Percentiles rank a stretch among this genome's conserved stretches.
Evolutionary conservation across 2,113 vertebrate genomes (phyloP).

Genomic region (Solenodon paradoxus): DNA sequence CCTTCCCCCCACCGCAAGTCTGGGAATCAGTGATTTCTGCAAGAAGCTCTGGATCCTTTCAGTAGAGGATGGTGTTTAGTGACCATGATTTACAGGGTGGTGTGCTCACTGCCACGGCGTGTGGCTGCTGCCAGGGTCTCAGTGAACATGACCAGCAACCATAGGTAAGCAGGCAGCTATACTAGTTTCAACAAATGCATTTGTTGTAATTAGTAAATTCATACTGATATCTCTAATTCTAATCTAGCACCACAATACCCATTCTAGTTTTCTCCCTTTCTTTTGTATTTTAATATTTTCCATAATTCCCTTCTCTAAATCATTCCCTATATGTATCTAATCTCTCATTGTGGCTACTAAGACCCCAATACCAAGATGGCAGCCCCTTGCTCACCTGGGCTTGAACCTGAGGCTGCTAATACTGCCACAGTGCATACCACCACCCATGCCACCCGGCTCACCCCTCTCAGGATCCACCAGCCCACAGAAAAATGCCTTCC

Average conservation of each 20-base stretch:
- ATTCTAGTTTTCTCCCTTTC: background rate
- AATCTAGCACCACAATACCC: background rate
- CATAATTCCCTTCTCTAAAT: background rate
- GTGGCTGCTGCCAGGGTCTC: background rate
- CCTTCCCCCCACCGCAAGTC: background rate
- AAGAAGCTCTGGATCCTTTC: background rate
- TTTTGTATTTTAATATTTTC: too few relatives aligned
- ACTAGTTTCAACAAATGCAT: too few relatives aligned
- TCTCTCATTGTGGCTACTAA: background rate
- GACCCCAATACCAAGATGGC: background rate
- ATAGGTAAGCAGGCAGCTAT: accelerated
- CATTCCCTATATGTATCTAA: background rate
- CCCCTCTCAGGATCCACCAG: background rate
- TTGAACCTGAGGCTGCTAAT: too few relatives aligned
- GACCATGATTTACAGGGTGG: background rate
- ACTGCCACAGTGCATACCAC: background rate
- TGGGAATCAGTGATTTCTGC: background rate
- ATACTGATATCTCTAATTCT: background rate
- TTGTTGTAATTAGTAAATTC: too few relatives aligned
- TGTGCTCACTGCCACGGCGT: background rate
- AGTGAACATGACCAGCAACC: accelerated
- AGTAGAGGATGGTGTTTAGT: background rate
- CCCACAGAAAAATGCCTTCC: background rate
- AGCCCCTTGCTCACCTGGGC: background rate
- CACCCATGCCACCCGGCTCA: background rate